phyloP scores from a whole-genome alignment of 2,888 invertebrate species.

The Tolmerus cingulatus region DNA sequence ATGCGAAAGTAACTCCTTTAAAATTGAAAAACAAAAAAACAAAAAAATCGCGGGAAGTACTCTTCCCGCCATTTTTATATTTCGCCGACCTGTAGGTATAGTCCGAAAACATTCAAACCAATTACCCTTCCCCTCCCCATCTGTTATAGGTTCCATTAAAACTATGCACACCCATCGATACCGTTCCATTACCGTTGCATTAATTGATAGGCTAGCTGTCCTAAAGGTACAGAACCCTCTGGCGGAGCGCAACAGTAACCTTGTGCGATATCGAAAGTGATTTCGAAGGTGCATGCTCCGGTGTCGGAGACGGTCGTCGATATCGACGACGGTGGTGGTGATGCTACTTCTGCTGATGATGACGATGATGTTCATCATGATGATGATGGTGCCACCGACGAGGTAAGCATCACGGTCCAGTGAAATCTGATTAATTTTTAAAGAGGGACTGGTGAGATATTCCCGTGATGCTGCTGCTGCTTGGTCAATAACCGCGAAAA shows the following conservation, averaged over 20 bases:
- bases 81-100: neutral
- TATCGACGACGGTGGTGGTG: neutral
- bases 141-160: neutral
- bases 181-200: neutral
- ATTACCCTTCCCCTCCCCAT: neutral
- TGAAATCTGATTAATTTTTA: constrained; percentile 34
- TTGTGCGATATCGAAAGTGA: constrained; percentile 49
- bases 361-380: neutral
- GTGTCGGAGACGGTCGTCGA: neutral
- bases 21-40: neutral
- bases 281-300: constrained; percentile 17
- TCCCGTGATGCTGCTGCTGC: neutral
- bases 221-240: neutral
- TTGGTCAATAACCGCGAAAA: constrained; percentile 24
- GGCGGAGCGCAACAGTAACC: constrained; percentile 38
- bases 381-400: neutral
- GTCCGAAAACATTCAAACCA: neutral
- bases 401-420: neutral
- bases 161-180: neutral
- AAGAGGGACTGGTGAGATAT: constrained; percentile 2
- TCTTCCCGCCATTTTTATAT: neutral
- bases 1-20: neutral
- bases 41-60: neutral
- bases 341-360: no score
- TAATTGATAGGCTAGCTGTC: neutral